These are phyloP conservation scores for Cephus spinipes DNA, from an alignment of 2,888 invertebrate species.

Conservation along the genomic window DNA sequence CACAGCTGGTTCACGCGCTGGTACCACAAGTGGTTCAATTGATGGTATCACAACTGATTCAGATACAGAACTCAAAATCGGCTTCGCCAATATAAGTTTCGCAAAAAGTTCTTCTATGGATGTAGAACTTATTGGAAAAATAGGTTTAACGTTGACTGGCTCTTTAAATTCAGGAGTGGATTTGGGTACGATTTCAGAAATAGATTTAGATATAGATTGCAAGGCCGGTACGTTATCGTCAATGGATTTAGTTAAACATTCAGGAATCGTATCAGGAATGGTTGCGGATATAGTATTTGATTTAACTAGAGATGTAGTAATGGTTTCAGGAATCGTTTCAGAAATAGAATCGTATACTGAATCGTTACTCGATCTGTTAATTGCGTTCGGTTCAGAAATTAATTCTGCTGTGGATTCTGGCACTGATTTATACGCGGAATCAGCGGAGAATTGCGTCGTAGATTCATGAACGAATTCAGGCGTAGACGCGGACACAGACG, in stretches of 20 bases:
- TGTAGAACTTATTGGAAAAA: neutral
- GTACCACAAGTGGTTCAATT: too few species aligned
- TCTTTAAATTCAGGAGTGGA: neutral
- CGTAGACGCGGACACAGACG: neutral
- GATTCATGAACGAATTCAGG: neutral
- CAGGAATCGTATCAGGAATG: neutral
- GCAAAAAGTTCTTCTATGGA: neutral
- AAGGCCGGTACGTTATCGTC: neutral
- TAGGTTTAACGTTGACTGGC: neutral
- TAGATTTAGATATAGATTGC: neutral
- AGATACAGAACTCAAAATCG: neutral
- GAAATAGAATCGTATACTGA: neutral
- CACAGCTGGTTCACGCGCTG: too few species aligned
- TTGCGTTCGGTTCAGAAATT: neutral
- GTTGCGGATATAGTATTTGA: neutral
- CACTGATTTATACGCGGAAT: neutral
- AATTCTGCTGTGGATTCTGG: neutral
- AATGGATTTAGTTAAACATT: neutral
- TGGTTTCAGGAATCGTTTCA: neutral
- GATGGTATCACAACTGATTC: neutral
- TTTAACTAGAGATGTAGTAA: neutral
- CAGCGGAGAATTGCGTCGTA: neutral
- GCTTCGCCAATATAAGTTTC: neutral
- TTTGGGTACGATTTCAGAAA: neutral
- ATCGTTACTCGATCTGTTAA: neutral